These are phyloP conservation scores for Aepyceros melampus DNA, from an alignment of 2,113 vertebrate genomes.

Conservation along the genomic window DNA sequence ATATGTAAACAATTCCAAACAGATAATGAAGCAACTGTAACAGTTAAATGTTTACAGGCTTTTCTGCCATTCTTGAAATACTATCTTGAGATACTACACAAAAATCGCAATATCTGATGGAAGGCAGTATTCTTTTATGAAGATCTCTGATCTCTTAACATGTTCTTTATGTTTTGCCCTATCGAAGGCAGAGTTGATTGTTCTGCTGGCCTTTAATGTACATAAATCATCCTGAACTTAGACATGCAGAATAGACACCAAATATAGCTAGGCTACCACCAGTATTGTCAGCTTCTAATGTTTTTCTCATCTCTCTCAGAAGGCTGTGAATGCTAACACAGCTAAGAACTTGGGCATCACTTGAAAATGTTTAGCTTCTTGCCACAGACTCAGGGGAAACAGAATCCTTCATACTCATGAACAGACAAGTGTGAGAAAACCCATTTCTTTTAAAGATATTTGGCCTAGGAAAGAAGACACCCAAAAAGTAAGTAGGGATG, in stretches of 20 bases:
- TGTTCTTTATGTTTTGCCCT: slow-evolving; percentile 27
- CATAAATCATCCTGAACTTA: slow-evolving; percentile 33
- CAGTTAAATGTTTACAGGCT: slow-evolving; percentile 14
- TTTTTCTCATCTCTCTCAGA: neutral
- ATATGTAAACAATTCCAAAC: neutral
- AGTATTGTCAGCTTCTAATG: neutral
- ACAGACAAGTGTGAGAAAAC: neutral
- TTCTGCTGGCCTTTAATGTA: slow-evolving; percentile 37
- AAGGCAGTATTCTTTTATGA: neutral
- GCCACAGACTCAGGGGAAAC: slow-evolving; percentile 19
- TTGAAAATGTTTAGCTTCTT: slow-evolving; percentile 42
- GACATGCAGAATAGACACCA: slow-evolving; percentile 35
- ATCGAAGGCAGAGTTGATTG: slow-evolving; percentile 45
- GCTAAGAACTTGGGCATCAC: slow-evolving; percentile 9
- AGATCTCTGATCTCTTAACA: neutral
- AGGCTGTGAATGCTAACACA: neutral
- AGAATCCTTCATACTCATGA: neutral
- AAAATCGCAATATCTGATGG: neutral
- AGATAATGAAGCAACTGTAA: slow-evolving; percentile 11
- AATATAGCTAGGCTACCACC: slow-evolving; percentile 7
- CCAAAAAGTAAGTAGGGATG: slow-evolving; percentile 20
- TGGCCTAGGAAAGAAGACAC: slow-evolving; percentile 13
- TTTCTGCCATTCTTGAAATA: slow-evolving; percentile 6
- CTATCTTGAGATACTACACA: neutral
- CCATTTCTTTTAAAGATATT: slow-evolving; percentile 23